Conservation (phyloP, 2,113 vertebrate genomes). For the Elephantulus edwardii region DNA sequence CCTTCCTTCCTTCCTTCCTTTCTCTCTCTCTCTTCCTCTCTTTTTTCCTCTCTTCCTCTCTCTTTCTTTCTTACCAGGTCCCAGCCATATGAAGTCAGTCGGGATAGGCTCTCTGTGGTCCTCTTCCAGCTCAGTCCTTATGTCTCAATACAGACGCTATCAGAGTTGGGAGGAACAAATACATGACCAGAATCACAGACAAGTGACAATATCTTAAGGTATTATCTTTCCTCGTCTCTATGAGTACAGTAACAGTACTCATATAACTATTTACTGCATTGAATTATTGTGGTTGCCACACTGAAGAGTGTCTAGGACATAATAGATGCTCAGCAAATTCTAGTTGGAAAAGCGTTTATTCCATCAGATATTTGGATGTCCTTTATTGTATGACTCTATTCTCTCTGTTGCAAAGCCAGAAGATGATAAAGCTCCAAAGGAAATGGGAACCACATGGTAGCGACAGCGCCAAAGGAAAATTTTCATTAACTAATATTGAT, state of each 20-base stretch:
- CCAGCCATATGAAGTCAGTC: not conserved
- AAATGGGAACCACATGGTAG: not conserved
- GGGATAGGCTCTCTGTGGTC: not conserved
- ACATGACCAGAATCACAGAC: not conserved
- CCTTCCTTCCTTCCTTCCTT: no score
- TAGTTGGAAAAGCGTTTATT: conserved; percentile 14
- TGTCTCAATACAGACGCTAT: not conserved
- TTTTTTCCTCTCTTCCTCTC: no score
- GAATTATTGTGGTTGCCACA: not conserved
- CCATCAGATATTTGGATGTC: conserved; percentile 1
- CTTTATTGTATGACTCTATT: no score
- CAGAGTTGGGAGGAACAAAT: not conserved
- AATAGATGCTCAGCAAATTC: not conserved
- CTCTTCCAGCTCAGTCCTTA: not conserved
- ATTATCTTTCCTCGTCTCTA: not conserved
- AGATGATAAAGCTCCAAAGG: not conserved
- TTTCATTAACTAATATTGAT: conserved; percentile 22
- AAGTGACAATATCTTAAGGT: not conserved
- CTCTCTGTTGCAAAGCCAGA: not conserved
- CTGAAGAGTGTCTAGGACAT: not conserved
- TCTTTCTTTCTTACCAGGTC: not conserved
- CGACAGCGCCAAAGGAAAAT: not conserved
- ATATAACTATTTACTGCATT: no score
- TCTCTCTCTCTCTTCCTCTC: no score
- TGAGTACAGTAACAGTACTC: not conserved